Conservation (phyloP, 2,888 invertebrate genomes). For the Operophtera brumata region DNA sequence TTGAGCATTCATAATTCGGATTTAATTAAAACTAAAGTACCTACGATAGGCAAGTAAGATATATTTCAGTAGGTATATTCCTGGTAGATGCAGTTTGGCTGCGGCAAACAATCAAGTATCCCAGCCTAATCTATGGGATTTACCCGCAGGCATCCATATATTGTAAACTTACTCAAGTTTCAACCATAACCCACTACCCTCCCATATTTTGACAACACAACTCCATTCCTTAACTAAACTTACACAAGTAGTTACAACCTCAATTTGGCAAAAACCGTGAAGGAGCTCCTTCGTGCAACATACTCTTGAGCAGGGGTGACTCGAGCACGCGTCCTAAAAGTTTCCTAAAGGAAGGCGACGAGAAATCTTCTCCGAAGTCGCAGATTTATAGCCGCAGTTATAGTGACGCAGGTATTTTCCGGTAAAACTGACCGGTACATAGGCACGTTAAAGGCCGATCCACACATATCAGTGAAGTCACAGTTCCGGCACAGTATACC, state of each 20-base stretch:
- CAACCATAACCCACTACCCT: slow-evolving; percentile 20
- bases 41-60: no score
- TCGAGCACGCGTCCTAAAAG: slow-evolving; percentile 63
- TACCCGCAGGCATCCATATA: no score
- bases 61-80: no score
- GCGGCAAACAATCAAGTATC: no score
- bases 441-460: no score
- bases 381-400: slow-evolving; percentile 73
- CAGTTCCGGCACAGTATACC: no score
- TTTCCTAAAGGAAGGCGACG: slow-evolving; percentile 57
- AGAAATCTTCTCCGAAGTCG: slow-evolving; percentile 70
- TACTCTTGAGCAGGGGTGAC: slow-evolving; percentile 44
- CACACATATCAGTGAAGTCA: no score
- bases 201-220: slow-evolving; percentile 54
- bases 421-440: slow-evolving; percentile 39
- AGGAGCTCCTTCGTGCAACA: slow-evolving; percentile 47
- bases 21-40: no score
- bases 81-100: no score
- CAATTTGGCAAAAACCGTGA: slow-evolving; percentile 53
- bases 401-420: slow-evolving; percentile 71
- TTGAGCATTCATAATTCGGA: no score
- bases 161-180: slow-evolving; percentile 10
- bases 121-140: no score
- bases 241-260: slow-evolving; percentile 2
- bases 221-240: slow-evolving; percentile 30